Percentiles rank a stretch among this genome's conserved stretches.
Conservation (phyloP, 2,113 vertebrate species). For the Proteles cristata region DNA sequence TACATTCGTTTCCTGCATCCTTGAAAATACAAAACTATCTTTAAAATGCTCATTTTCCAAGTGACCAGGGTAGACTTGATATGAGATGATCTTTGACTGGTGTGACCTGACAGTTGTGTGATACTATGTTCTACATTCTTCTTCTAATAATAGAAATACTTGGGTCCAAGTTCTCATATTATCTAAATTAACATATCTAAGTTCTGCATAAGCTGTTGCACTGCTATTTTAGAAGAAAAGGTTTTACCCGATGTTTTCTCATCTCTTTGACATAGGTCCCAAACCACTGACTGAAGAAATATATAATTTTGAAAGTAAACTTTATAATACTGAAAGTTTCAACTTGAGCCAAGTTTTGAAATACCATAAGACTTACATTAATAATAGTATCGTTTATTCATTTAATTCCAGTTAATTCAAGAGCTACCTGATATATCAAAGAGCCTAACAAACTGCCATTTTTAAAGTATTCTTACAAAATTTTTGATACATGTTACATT, state of each 20-base stretch:
- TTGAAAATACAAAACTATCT: conserved; percentile 40
- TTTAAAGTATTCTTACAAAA: conserved; percentile 28
- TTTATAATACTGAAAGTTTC: conserved; percentile 74
- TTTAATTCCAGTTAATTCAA: conserved; percentile 62
- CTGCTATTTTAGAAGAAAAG: conserved; percentile 41
- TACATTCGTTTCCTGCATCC: background rate
- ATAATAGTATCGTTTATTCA: conserved; percentile 64
- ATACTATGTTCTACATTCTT: background rate
- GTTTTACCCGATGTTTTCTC: conserved; percentile 55
- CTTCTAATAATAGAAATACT: conserved; percentile 48
- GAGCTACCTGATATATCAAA: conserved; percentile 52
- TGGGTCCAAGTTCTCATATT: background rate
- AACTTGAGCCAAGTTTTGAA: conserved; percentile 69
- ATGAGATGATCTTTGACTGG: background rate
- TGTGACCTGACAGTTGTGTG: background rate
- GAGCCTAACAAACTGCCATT: conserved; percentile 24
- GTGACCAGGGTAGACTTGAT: background rate
- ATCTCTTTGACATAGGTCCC: conserved; percentile 54
- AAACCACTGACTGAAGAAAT: conserved; percentile 67
- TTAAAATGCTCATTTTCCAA: background rate
- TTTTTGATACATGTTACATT: conserved; percentile 6
- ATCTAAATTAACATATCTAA: conserved; percentile 35
- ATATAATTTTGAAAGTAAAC: conserved; percentile 73
- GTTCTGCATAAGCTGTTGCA: conserved; percentile 27
- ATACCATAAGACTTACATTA: conserved; percentile 62